Evolutionary conservation across 2,113 vertebrate genomes (phyloP), one percentile per base, ranked within the genome.

Genomic region (Euleptes europaea): DNA sequence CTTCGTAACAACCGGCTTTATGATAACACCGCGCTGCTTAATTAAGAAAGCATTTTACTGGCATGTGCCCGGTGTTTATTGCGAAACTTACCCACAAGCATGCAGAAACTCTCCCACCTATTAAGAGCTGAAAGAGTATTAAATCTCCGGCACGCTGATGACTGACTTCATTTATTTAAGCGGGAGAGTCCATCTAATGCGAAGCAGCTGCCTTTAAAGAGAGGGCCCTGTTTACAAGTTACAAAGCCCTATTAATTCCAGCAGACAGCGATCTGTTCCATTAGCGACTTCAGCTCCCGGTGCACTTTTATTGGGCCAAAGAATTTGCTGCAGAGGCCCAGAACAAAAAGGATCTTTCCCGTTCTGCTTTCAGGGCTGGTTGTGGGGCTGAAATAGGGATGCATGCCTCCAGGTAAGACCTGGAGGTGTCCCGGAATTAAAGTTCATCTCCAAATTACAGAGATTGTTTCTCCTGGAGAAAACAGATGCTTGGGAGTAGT

Each of bases 161-260:
- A 88, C 76, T 90, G 31, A 57, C 66, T 91, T 92, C 87, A 93
- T 94, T 94, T 93, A 92, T 93, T 94, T 88, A 91, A 92, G 91
- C 88, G 72, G 82, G 83, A 76, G 86, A 92, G 54, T 82, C 54
- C 21, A 57, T 57, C 85, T 92, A 92, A 92, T 90, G 90, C 83
- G 84, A 72, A 92, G 74, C 77, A 92, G 79, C 63, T 86, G 92
- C 75, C 78, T 88, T 90, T 88, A 67, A 42, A 67, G 54, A 88
- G 83, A 71, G 71, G 47, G 31, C 44, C 71, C 82, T 67, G 84
- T 93, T 92, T 81, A 80, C 79, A 84, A 75, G 66, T 72, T 31
- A 76, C 67, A 72, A 57, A 42, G 75, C 77, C 85, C 85, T 88
- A 72, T 85, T 87, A 73, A 91, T 91, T 91, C 90, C 90, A 82